Base-by-base conservation (phyloP, 2,888 invertebrate genomes). In the Watsonalla cultraria region DNA sequence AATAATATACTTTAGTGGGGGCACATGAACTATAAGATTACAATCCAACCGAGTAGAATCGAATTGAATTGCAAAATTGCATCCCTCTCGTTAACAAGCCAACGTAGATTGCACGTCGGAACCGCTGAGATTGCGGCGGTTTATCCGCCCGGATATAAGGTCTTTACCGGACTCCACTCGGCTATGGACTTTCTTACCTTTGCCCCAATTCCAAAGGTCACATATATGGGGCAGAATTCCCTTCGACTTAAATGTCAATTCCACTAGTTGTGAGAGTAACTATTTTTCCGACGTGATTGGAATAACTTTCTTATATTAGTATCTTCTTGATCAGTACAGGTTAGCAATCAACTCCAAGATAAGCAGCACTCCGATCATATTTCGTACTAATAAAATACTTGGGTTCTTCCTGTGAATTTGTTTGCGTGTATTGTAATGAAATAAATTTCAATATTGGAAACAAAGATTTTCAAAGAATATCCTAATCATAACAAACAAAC, bases 51-150 rank as follows among this genome's bases (percentile, higher is more conserved):
- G 34, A 13, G 7, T 37, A 14, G 49, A 39, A 37, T 49, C 14
- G 14, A 48, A 48, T 48, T 37, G 9, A 49, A 35, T 49, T 49
- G 39, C 37, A 49, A 49, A 37, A 49, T 49, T 49, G 39, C 39
- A 49, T 49, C 37, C 37, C 49, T 13, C 35, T 35, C 14, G 48
- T 48, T 49, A 49, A 37, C 39, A 49, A 37, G n/a, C 15, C 42
- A 42, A 39, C 37, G 15, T 37, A 37, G 49, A 49, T 49, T 49
- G 48, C 35, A 48, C 34, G n/a, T n/a, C n/a, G 35, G 35, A 48
- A 35, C 9, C 35, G 49, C 37, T 49, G 49, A 49, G 49, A 14
- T 49, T 49, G 49, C 49, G 49, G 37, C 37, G 35, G 37, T 37
- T 48, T 48, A 48, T 37, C 49, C 15, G 49, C 6, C 49, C 15